Evolutionary conservation across 1,140 invertebrate species (phyloP).

Genomic region (Chrysomallon squamiferum): DNA sequence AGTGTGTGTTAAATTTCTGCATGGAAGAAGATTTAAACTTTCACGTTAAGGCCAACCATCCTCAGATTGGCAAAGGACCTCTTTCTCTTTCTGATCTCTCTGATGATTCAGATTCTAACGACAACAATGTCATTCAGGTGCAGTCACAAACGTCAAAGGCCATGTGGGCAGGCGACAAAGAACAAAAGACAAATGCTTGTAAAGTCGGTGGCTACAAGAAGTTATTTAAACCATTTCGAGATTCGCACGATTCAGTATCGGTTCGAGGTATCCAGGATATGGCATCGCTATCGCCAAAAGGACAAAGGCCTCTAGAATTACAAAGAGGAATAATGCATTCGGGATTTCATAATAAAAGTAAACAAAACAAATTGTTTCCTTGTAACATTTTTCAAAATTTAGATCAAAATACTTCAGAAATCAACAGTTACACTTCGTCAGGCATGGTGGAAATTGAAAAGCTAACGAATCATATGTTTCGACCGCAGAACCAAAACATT

Average conservation of each 20-base stretch:
- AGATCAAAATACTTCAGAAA: constrained; percentile 4
- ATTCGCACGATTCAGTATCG: too few relatives aligned
- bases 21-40: constrained; percentile 43
- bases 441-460: constrained; percentile 20
- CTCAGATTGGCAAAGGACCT: constrained; percentile 1
- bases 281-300: constrained; percentile 17
- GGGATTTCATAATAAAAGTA: background rate
- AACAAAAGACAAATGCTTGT: too few relatives aligned
- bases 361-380: background rate
- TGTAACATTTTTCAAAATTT: constrained; percentile 11
- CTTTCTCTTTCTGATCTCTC: too few relatives aligned
- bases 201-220: too few relatives aligned
- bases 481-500: constrained; percentile 5
- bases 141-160: too few relatives aligned
- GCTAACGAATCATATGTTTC: constrained; percentile 40
- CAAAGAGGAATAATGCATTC: background rate
- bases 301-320: constrained; percentile 4
- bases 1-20: constrained; percentile 40
- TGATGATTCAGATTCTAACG: too few relatives aligned
- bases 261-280: constrained; percentile 5
- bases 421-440: background rate
- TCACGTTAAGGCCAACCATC: constrained; percentile 23
- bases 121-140: background rate
- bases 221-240: too few relatives aligned
- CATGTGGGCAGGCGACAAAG: too few relatives aligned